A percentile compares a stretch with the other conserved stretches of the same genome.
phyloP scores from a whole-genome alignment of 1,140 invertebrate genomes.

The Wasmannia auropunctata region DNA sequence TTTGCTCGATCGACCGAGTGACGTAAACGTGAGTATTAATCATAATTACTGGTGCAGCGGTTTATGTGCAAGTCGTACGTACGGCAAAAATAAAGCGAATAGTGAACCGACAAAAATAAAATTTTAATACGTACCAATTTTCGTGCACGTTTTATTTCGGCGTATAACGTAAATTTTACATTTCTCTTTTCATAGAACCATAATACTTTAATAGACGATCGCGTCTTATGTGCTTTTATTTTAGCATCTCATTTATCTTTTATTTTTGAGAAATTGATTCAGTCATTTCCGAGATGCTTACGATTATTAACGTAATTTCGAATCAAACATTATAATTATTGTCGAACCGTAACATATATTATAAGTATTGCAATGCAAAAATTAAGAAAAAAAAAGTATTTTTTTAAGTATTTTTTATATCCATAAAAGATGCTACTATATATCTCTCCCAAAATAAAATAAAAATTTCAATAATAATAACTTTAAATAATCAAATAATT shows the following conservation, averaged over 20 bases:
- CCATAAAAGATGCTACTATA: background rate
- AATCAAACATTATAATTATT: background rate
- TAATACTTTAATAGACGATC: constrained; percentile 16
- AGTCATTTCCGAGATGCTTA: background rate
- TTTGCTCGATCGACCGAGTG: background rate
- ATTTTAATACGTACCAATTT: constrained; percentile 23
- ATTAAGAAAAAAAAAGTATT: background rate
- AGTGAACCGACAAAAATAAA: constrained; percentile 19
- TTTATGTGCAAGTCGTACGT: background rate
- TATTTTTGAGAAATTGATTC: background rate
- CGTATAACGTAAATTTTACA: background rate
- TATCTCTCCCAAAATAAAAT: background rate
- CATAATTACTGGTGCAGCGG: background rate
- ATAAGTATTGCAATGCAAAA: background rate
- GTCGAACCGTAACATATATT: background rate
- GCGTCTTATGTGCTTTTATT: background rate
- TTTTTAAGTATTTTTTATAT: background rate
- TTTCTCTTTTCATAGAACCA: background rate
- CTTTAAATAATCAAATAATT: background rate
- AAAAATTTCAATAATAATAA: background rate
- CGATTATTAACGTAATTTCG: background rate
- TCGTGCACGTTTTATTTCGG: background rate
- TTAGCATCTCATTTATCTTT: background rate
- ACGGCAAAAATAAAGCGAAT: background rate
- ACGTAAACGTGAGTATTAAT: constrained; percentile 15